phyloP scores from a whole-genome alignment of 2,888 invertebrate species.

The Aphodius sticticus region DNA sequence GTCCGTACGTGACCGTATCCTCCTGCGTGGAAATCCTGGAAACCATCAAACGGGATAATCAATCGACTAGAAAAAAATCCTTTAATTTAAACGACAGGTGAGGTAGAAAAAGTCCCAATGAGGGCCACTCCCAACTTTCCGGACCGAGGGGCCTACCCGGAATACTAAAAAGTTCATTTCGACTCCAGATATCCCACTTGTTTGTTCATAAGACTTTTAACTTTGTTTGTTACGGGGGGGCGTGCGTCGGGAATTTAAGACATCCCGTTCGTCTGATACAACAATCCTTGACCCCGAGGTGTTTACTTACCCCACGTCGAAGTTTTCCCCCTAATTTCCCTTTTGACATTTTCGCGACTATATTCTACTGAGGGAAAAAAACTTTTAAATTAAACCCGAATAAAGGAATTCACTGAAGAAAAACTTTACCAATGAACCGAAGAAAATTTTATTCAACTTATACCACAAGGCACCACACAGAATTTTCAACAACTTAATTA shows the following conservation, averaged over 20 bases:
- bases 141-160: conserved; percentile 13
- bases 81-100: not conserved
- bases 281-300: not conserved
- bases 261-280: conserved; percentile 19
- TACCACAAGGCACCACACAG: no score
- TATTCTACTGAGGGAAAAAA: not conserved
- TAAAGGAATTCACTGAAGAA: not conserved
- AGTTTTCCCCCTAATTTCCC: no score
- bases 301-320: no score
- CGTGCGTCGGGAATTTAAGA: conserved; percentile 17
- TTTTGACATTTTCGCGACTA: no score
- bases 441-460: not conserved
- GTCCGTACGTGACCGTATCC: not conserved
- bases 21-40: not conserved
- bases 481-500: no score
- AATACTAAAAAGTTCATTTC: conserved; percentile 26
- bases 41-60: not conserved
- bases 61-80: not conserved
- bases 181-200: conserved; percentile 21
- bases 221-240: conserved; percentile 16
- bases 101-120: not conserved
- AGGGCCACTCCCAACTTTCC: conserved; percentile 7
- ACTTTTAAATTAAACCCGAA: not conserved
- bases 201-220: conserved; percentile 24
- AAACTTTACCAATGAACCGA: conserved; percentile 4